Conservation (phyloP, 2,888 invertebrate genomes). For the Tiliacea aurago region DNA sequence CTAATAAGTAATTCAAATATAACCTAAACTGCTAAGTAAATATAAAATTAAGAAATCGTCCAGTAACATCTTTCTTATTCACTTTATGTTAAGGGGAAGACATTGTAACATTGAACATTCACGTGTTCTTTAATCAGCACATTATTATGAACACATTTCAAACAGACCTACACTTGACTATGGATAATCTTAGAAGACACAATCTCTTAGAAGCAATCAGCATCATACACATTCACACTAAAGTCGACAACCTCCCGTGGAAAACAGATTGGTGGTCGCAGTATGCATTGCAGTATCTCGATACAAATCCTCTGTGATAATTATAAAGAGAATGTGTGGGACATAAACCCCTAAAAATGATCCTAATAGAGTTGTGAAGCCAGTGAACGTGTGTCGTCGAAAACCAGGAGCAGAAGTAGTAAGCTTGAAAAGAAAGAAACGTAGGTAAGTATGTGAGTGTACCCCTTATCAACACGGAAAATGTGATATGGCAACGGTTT, state of each 20-base stretch:
- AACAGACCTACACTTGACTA: not conserved
- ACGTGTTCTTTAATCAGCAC: too few species aligned
- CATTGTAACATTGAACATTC: too few species aligned
- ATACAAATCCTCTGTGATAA: not conserved
- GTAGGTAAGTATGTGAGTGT: slow-evolving; percentile 22
- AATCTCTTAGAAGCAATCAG: not conserved
- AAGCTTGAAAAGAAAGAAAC: not conserved
- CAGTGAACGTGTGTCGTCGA: not conserved
- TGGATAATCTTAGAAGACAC: not conserved
- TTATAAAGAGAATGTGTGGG: not conserved
- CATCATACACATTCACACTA: not conserved
- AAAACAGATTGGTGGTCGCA: not conserved
- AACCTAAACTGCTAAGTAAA: too few species aligned
- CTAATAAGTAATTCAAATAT: too few species aligned
- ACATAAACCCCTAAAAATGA: not conserved
- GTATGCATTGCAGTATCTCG: not conserved
- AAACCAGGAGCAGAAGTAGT: not conserved
- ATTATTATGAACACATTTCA: not conserved
- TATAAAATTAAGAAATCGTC: too few species aligned
- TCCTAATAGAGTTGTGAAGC: not conserved
- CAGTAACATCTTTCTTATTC: too few species aligned
- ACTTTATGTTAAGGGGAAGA: too few species aligned
- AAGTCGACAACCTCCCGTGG: too few species aligned
- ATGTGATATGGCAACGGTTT: not conserved
- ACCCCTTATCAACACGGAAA: not conserved